Evolutionary conservation across 2,888 invertebrate genomes (phyloP), one percentile per base, ranked within the genome.

Genomic region (Gibbula magus): DNA sequence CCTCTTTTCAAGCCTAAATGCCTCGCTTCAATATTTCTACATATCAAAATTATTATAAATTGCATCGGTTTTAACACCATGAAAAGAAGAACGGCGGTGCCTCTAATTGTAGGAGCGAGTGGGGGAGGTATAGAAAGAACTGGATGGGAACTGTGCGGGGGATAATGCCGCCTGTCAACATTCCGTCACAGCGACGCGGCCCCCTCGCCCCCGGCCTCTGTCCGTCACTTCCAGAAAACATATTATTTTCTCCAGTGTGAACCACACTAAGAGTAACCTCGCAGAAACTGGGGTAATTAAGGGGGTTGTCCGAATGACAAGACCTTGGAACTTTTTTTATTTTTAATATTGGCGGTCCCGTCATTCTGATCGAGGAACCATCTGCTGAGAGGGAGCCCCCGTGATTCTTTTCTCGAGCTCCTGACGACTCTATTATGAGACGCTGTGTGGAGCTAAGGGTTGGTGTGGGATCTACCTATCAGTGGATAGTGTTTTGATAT

Each of bases 211-310:
- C 56, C 25, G 66, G 66, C 45, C n/a, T 20, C 70, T 45, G 53
- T 53, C 79, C 52, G 52, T 76, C 35, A 77, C 77, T 35, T 52
- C 32, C 66, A 56, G 79, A 81, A 84, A 82, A 82, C 81, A 82
- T 80, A 84, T 82, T 82, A 84, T 84, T 82, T 82, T 77, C 79
- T 66, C 73, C 78, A 84, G 78, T 81, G 75, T 73, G 66, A 61
- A 35, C 76, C 29, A n/a, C 54, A 51, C 35, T 18, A 39, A 74
- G 70, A 56, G 77, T 51, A 66, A 22, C 75, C 77, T 20, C 77
- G n/a, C 35, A 29, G 53, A 82, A 83, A 85, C 82, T 81, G 78
- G 80, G 75, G 81, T 82, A 79, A 82, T 82, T 84, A 82, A 73
- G 75, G 79, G 73, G 78, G 80, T 81, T 78, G 51, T 81, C 53